Percentiles rank a stretch among this genome's conserved stretches.
Evolutionary conservation across 2,113 vertebrate species (phyloP).

Genomic region (Hemicordylus capensis): DNA sequence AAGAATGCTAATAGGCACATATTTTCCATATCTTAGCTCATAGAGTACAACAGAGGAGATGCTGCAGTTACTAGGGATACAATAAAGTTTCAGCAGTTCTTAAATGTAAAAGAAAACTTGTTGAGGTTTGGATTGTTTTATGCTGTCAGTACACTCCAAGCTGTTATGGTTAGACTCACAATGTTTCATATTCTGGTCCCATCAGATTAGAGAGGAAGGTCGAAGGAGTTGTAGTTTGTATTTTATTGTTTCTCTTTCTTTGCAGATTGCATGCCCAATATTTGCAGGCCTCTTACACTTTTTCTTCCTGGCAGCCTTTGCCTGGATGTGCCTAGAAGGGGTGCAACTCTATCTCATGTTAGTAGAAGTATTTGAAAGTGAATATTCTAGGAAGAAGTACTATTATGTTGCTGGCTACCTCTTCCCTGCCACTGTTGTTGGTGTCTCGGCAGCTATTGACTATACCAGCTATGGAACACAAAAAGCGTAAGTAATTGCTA

Average conservation of each 20-base stretch:
- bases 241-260: conserved; percentile 58
- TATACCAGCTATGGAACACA: conserved; percentile 95
- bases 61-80: conserved; percentile 5
- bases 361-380: conserved; percentile 98
- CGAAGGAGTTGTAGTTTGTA: conserved; percentile 31
- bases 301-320: conserved; percentile 98
- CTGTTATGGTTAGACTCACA: neutral
- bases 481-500: conserved; percentile 91
- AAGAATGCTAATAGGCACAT: neutral
- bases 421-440: conserved; percentile 96
- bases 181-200: neutral
- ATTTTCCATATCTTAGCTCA: conserved; percentile 17
- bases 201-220: neutral
- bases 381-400: conserved; percentile 98
- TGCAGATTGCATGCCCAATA: conserved; percentile 93
- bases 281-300: conserved; percentile 97
- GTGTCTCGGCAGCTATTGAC: conserved; percentile 95
- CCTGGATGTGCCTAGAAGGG: conserved; percentile 99
- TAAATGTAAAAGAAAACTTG: neutral
- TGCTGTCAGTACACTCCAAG: neutral
- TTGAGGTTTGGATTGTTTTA: neutral
- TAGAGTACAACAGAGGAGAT: neutral
- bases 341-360: conserved; percentile 98
- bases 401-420: conserved; percentile 98
- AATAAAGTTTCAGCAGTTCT: conserved; percentile 3